Base-by-base conservation (phyloP, 2,797 vertebrate species). In the Fistularia tabacaria region DNA sequence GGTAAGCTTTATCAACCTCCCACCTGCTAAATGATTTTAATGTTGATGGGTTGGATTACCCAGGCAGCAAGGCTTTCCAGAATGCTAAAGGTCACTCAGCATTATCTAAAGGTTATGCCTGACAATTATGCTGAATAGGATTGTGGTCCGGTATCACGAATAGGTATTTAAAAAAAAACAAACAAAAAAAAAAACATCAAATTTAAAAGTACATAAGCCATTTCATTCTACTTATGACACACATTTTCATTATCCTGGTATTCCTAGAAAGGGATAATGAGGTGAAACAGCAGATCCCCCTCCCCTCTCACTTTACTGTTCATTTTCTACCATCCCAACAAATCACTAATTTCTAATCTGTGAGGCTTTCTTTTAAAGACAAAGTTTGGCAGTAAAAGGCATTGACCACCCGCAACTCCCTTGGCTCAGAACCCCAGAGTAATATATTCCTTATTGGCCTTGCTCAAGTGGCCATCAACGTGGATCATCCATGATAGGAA, bases 31-130 rank as follows among this genome's bases (percentile, higher is more conserved):
- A 79, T 73, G 51, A 80, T 84, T 85, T 80, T 66, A 79, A 69
- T 78, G 71, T 77, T 78, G 75, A 86, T 84, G 66, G 62, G 58
- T 80, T 64, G 74, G 76, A 84, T 79, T 81, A 79, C 71, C 60
- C 50, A 59, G 64, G 62, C 55, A 66, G 64, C 51, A 73, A 67
- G 58, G 54, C 68, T 66, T 78, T 60, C 46, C 63, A 57, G 64
- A 59, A 53, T 64, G 66, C 43, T 45, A 80, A 85, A 87, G 81
- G 83, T 82, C 73, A 76, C 66, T 63, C 51, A 11, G 53, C 48
- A 61, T 79, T 79, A 78, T 75, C 57, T 80, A 80, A 85, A 86
- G 66, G 76, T 61, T 79, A 67, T 6, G 10, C 48, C 62, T 77
- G 65, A 72, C 74, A 82, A 76, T 79, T 77, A 83, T 74, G 49